Percentiles rank a stretch among this genome's conserved stretches.
Conservation (phyloP, 2,888 invertebrate species). For the Ethmia dodecea region DNA sequence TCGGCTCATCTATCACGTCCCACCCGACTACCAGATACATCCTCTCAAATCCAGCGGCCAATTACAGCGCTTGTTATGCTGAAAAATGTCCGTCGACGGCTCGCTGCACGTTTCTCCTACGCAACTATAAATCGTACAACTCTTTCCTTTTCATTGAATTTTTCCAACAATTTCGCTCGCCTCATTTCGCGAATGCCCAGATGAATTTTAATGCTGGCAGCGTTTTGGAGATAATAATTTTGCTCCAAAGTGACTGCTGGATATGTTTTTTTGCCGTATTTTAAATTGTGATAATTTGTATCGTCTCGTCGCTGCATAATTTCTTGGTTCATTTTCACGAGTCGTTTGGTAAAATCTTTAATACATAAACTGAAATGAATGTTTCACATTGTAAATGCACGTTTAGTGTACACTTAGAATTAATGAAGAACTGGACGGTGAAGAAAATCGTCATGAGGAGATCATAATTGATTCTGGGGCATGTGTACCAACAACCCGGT, state of each 20-base stretch:
- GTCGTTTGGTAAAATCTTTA: not conserved
- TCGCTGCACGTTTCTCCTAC: constrained; percentile 27
- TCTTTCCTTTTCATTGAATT: constrained; percentile 15
- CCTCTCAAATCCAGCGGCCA: constrained; percentile 56
- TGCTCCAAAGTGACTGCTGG: not conserved
- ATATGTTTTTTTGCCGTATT: not conserved
- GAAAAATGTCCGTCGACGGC: constrained; percentile 48
- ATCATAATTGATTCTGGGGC: too few species aligned
- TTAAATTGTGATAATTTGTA: not conserved
- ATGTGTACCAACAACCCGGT: too few species aligned
- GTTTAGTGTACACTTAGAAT: too few species aligned
- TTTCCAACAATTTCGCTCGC: constrained; percentile 7
- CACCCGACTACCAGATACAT: constrained; percentile 27
- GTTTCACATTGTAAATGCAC: too few species aligned
- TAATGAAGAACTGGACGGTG: too few species aligned
- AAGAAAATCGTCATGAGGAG: too few species aligned
- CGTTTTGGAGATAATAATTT: constrained; percentile 11
- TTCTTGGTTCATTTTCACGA: too few species aligned
- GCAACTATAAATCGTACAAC: constrained; percentile 23
- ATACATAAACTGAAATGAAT: too few species aligned
- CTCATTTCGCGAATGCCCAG: constrained; percentile 14
- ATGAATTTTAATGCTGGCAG: constrained; percentile 16
- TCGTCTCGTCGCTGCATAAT: too few species aligned
- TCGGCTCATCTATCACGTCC: constrained; percentile 27
- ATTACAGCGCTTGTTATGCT: constrained; percentile 61